Base-by-base conservation (phyloP, 1,140 invertebrate species). In the Charaxes varanes region DNA sequence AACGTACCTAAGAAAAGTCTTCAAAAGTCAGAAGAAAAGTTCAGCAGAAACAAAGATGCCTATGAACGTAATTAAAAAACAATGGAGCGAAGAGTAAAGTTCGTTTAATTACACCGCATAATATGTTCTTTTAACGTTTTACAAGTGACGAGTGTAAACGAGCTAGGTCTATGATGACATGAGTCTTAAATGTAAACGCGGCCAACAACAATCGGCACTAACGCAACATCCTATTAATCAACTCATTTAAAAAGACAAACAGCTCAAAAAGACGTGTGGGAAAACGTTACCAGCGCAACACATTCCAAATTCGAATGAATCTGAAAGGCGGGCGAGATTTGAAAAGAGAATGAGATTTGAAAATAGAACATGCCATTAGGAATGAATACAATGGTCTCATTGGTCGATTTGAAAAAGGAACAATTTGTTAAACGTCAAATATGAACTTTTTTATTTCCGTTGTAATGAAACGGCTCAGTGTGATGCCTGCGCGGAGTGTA, bases 361-460 rank as follows among this genome's bases (percentile, higher is more conserved):
- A 81, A 83, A 83, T 79, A 79, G 79, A 83, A 76, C 73, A 67
- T 68, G 70, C 76, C 72, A 80, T 83, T 81, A 83, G 70, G 72
- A 77, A 58, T 46, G 69, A 76, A 73, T 68, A 80, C 76, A 80
- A 83, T 79, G 50, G 76, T 73, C 71, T 79, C 79, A 79, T 83
- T 83, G 79, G 79, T 80, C 58, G 73, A 83, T 83, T 80, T 83
- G 70, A 83, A 83, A 83, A 83, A 80, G 79, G 76, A 83, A 79
- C 79, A 78, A 83, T 83, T 83, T 83, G 79, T 83, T 83, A 83
- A 83, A 83, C 79, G 79, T 83, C 79, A 83, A 83, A 83, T 80
- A 77, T 80, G 67, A 79, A 77, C 60, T 74, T 83, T 31, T 82
- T 80, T 80, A 74, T 74, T 74, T 70, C 58, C 60, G 66, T 62